phyloP scores from a whole-genome alignment of 2,797 vertebrate genomes.

The Sphenopsis melanotis region DNA sequence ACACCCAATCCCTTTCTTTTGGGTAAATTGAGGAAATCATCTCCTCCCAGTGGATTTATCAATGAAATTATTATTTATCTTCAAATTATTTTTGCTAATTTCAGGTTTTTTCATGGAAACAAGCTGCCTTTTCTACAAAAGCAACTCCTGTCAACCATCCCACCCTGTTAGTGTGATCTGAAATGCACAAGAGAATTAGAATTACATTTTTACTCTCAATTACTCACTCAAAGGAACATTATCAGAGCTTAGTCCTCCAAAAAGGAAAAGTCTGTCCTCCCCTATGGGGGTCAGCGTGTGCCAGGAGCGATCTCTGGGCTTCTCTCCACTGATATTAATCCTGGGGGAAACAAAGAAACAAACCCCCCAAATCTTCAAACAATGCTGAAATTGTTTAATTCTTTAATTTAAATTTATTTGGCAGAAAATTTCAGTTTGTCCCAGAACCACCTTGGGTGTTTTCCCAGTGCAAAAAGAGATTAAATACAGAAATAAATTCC shows the following conservation, averaged over 20 bases:
- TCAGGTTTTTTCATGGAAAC: background rate
- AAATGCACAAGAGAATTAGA: background rate
- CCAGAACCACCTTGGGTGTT: background rate
- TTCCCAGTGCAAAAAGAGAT: background rate
- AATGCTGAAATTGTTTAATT: background rate
- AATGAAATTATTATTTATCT: background rate
- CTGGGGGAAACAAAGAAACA: slow-evolving; percentile 38
- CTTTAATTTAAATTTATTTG: background rate
- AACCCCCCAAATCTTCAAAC: background rate
- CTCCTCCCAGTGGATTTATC: background rate
- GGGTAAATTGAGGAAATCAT: background rate
- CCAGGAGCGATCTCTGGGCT: slow-evolving; percentile 90
- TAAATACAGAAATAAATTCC: background rate
- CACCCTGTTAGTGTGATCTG: background rate
- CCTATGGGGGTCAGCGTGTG: slow-evolving; percentile 88
- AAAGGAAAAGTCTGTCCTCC: slow-evolving; percentile 86
- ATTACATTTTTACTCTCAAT: background rate
- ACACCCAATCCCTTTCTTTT: background rate
- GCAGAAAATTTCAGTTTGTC: background rate
- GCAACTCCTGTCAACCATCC: accelerated
- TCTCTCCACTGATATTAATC: slow-evolving; percentile 74
- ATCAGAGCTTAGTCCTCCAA: slow-evolving; percentile 91
- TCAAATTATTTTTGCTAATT: background rate
- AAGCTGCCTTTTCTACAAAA: background rate
- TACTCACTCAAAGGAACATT: slow-evolving; percentile 92